A percentile compares a stretch with the other conserved stretches of the same genome.
Evolutionary conservation across 2,888 invertebrate species (phyloP).

Genomic region (Danaus chrysippus): DNA sequence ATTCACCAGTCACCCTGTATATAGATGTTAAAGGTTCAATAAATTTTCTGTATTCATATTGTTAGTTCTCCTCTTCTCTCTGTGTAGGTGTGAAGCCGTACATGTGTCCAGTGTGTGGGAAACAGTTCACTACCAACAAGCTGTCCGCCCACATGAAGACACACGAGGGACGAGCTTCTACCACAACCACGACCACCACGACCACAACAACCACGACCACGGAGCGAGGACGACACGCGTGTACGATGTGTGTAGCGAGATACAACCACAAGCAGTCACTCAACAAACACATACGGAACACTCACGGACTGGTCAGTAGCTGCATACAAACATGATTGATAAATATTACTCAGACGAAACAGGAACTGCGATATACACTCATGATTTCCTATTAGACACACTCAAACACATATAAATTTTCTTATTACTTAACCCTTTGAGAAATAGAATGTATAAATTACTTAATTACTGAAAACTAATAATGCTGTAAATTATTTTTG

Average conservation of each 20-base stretch:
- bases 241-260: constrained; percentile 41
- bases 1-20: too few relatives aligned
- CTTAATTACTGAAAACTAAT: too few relatives aligned
- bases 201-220: constrained; percentile 30
- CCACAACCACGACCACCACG: constrained; percentile 30
- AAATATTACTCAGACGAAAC: background rate
- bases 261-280: constrained; percentile 58
- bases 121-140: constrained; percentile 62
- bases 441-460: too few relatives aligned
- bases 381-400: too few relatives aligned
- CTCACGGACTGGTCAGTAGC: constrained; percentile 39
- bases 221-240: constrained; percentile 33
- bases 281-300: constrained; percentile 51
- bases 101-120: constrained; percentile 60
- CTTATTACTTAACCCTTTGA: too few relatives aligned
- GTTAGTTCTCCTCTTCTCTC: too few relatives aligned
- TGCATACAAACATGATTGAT: background rate
- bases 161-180: constrained; percentile 37
- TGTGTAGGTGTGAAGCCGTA: constrained; percentile 55
- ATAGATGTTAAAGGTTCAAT: too few relatives aligned
- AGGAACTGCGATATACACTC: too few relatives aligned
- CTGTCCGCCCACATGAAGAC: constrained; percentile 51
- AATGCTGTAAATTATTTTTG: too few relatives aligned
- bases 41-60: too few relatives aligned
- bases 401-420: too few relatives aligned